Evolutionary conservation across 2,113 vertebrate genomes (phyloP).

Genomic region (Corythoichthys intestinalis): DNA sequence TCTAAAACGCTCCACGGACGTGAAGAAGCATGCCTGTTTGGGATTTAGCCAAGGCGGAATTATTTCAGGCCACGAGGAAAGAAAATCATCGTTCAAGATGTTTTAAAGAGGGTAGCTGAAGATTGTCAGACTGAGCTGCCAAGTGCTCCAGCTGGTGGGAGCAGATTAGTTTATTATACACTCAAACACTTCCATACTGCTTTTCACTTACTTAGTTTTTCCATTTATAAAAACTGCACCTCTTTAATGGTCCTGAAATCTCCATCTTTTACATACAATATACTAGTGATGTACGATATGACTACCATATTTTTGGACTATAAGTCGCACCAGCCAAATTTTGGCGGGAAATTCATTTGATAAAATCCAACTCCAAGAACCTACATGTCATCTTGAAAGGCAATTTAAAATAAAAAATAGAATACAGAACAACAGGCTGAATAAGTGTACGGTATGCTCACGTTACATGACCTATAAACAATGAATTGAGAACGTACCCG

Average conservation of each 20-base stretch:
- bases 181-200: constrained; percentile 60
- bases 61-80: constrained; percentile 29
- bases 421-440: too few species aligned
- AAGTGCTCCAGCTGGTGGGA: constrained; percentile 66
- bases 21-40: constrained; percentile 10
- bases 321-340: too few species aligned
- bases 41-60: constrained; percentile 9
- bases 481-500: too few species aligned
- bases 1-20: constrained; percentile 11
- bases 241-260: not conserved
- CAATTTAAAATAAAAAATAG: too few species aligned
- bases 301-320: too few species aligned
- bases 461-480: too few species aligned
- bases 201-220: constrained; percentile 37
- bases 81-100: constrained; percentile 54
- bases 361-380: too few species aligned
- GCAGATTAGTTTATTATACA: constrained; percentile 71
- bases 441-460: too few species aligned
- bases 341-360: too few species aligned
- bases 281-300: too few species aligned
- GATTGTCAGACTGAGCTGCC: constrained; percentile 45
- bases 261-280: not conserved
- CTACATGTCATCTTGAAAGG: too few species aligned
- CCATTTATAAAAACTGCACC: constrained; percentile 22
- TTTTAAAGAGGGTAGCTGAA: constrained; percentile 52